phyloP scores from a whole-genome alignment of 2,888 invertebrate species.

The Adineta ricciae region DNA sequence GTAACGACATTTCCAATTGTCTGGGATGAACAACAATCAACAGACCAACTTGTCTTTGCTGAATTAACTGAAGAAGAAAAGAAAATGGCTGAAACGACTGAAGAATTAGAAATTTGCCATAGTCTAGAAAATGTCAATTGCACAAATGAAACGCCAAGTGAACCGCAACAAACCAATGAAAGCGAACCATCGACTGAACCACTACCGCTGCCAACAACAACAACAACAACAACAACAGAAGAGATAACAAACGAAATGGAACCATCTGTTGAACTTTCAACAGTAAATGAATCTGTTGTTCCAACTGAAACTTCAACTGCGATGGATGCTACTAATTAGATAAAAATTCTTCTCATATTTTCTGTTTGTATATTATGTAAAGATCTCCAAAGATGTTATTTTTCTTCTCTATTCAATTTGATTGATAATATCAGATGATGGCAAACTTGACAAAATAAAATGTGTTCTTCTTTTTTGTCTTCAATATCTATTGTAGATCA shows the following conservation, averaged over 20 bases:
- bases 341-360: neutral
- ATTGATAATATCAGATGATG: neutral
- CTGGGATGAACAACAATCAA: constrained; percentile 59
- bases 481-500: neutral
- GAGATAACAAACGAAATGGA: neutral
- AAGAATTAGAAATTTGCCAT: neutral
- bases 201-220: too few relatives aligned
- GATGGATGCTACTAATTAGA: neutral
- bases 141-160: neutral
- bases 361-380: neutral
- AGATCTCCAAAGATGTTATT: neutral
- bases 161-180: neutral
- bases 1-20: constrained; percentile 93
- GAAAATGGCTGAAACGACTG: constrained; percentile 20
- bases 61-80: constrained; percentile 32
- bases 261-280: too few relatives aligned
- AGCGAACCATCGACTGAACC: neutral
- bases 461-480: too few relatives aligned
- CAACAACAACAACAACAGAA: neutral
- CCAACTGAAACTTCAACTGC: neutral
- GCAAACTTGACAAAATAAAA: neutral
- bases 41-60: constrained; percentile 25
- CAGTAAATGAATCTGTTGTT: neutral
- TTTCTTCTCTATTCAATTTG: neutral
- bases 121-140: constrained; percentile 1